Base-by-base conservation (phyloP, 2,888 invertebrate genomes). In the Andricus quercusramuli region DNA sequence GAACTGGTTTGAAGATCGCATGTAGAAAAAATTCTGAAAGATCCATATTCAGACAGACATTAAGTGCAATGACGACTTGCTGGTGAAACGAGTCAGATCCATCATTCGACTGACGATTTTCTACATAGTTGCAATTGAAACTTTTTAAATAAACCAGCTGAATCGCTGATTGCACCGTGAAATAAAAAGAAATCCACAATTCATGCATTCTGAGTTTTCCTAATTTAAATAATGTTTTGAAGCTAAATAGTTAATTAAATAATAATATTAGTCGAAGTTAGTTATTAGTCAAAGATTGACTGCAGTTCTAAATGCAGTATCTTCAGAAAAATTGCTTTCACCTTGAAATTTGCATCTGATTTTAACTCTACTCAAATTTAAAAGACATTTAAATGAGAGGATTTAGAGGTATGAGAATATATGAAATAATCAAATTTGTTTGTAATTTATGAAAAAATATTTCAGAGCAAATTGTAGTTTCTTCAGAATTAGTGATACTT, bases 1-100 rank as follows among this genome's bases (percentile, higher is more conserved):
- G 29, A 64, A 64, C 64, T 64, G 29, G 64, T 64, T 64, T 64
- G 64, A 29, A 64, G 64, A 64, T 64, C 2, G 22, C 22, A 59
- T 5, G 25, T 6, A 29, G 17, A 64, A 6, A 8, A 64, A 64
- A 62, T 62, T 64, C 6, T 5, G 17, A 5, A 59, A 59, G 59
- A 22, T 59, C 3, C n/a, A 22, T 3, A 22, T 59, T 22, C 13
- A 59, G n/a, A 13, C 22, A 22, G 22, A 22, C 4, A 59, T 59
- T 59, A 22, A 59, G 22, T 59, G 59, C 3, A 59, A 22, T 59
- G 59, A 22, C 20, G 2, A 59, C 20, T 13, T 22, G 3, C 1
- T 59, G 59, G 59, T 59, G 41, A 41, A 67, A 44, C n/a, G 17
- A 17, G 47, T 17, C 47, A 47, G 47, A 47, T 5, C 47, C 47